Percentiles rank a stretch among this genome's conserved stretches.
Conservation (phyloP, 2,888 invertebrate species). For the Mesorhabditis sp. region DNA sequence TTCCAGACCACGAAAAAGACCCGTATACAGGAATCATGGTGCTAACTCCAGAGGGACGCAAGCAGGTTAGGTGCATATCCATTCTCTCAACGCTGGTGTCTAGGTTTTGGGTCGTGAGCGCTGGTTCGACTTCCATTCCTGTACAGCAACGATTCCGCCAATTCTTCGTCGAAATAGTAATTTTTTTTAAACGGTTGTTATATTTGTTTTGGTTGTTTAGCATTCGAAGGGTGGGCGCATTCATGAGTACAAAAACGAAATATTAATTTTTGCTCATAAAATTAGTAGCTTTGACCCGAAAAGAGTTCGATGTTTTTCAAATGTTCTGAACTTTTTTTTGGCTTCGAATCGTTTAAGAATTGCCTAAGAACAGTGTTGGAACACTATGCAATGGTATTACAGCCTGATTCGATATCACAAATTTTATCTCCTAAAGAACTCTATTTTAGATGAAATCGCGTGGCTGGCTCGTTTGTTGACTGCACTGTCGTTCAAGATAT, state of each 20-base stretch:
- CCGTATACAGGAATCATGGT: slow-evolving; percentile 23
- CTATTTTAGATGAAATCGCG: neutral
- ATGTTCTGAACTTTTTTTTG: no score
- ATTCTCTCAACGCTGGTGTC: neutral
- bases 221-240: no score
- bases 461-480: neutral
- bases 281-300: no score
- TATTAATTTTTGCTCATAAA: no score
- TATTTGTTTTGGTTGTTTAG: neutral
- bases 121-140: neutral
- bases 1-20: slow-evolving; percentile 33
- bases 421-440: no score
- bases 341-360: no score
- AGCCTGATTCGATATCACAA: no score
- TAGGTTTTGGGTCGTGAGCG: neutral
- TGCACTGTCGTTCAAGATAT: neutral
- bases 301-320: no score
- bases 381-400: no score
- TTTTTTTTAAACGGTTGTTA: neutral
- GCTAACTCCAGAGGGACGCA: slow-evolving; percentile 24
- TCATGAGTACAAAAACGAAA: no score
- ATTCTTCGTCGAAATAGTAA: neutral
- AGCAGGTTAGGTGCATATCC: slow-evolving; percentile 20
- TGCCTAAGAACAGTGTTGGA: no score
- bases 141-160: neutral